Conservation (phyloP, 2,797 vertebrate genomes). For the Malacoctenus gilli region DNA sequence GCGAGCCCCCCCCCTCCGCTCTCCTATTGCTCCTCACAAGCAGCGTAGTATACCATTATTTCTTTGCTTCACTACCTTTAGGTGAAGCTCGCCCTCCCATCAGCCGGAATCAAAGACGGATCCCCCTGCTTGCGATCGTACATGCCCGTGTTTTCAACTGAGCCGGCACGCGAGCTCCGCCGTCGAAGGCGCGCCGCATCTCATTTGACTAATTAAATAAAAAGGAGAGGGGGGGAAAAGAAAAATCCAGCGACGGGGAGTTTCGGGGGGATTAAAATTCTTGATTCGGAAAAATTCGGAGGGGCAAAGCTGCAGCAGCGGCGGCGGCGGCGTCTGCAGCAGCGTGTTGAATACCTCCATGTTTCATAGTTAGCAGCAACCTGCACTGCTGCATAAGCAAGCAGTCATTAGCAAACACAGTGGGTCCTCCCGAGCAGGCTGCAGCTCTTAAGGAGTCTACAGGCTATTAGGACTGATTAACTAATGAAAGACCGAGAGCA, state of each 20-base stretch:
- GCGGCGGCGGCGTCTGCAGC: conserved; percentile 37
- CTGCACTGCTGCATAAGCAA: conserved; percentile 33
- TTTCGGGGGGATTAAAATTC: conserved; percentile 52
- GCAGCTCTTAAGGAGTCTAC: conserved; percentile 21
- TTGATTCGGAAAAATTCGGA: conserved; percentile 42
- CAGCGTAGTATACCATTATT: conserved; percentile 91
- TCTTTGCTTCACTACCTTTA: conserved; percentile 97
- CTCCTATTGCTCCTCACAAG: conserved; percentile 82
- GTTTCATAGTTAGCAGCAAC: conserved; percentile 33
- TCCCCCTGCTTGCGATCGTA: conserved; percentile 86
- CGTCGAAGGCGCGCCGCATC: conserved; percentile 65
- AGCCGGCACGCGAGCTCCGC: conserved; percentile 67
- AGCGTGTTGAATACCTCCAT: conserved; percentile 42
- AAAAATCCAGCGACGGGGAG: conserved; percentile 32
- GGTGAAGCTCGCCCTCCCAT: conserved; percentile 91
- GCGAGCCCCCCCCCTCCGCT: conserved; percentile 83
- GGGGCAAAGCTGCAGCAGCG: too few relatives aligned
- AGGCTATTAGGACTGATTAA: conserved; percentile 37
- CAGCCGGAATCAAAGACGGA: conserved; percentile 91
- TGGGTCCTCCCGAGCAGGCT: conserved; percentile 11
- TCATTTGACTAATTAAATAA: conserved; percentile 75
- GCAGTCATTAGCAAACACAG: conserved; percentile 19
- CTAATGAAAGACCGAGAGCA: conserved; percentile 36
- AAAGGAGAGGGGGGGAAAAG: conserved; percentile 19
- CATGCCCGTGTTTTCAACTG: conserved; percentile 84